Conservation (phyloP, 2,113 vertebrate species). For the Rattus rattus region DNA sequence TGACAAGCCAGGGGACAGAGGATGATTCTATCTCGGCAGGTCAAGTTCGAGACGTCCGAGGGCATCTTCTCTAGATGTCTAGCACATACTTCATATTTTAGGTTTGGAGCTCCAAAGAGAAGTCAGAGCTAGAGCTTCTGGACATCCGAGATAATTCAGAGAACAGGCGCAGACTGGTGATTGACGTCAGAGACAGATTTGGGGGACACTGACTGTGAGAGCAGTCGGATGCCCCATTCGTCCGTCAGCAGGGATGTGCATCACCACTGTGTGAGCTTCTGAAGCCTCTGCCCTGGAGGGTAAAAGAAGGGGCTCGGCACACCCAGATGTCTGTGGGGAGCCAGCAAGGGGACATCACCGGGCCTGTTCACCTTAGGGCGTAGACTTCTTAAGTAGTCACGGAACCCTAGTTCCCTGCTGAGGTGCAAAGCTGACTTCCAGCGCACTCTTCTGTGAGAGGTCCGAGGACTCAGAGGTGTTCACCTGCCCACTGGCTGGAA, state of each 20-base stretch:
- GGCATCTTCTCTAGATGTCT: not conserved
- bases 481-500: not conserved
- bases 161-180: not conserved
- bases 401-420: not conserved
- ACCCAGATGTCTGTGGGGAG: not conserved
- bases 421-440: not conserved
- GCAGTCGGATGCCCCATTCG: not conserved
- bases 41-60: conserved; percentile 34
- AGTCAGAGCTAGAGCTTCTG: conserved; percentile 22
- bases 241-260: not conserved
- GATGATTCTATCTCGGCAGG: not conserved
- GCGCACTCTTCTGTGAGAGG: not conserved
- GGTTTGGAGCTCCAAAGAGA: conserved; percentile 30
- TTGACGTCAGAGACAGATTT: conserved; percentile 7
- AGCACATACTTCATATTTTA: conserved; percentile 12
- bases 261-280: not conserved
- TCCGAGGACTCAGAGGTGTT: not conserved
- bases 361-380: not conserved
- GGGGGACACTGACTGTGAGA: not conserved
- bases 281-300: not conserved
- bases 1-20: not conserved
- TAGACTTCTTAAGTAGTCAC: conserved; percentile 17
- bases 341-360: not conserved
- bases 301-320: not conserved
- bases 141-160: not conserved